Conservation (phyloP, 2,113 vertebrate species). For the Heteronetta atricapilla region DNA sequence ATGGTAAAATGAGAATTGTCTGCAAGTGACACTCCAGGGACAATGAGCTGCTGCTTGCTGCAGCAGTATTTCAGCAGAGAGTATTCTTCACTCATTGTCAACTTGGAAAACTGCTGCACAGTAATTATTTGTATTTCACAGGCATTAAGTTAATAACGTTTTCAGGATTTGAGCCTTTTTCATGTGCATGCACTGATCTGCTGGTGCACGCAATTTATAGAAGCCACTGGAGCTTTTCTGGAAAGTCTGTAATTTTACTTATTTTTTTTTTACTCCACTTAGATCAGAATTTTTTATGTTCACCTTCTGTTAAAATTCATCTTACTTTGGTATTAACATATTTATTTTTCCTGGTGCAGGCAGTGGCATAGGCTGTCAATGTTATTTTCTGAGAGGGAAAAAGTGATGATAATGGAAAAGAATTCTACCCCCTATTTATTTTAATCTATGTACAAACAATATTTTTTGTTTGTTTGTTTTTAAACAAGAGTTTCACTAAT, state of each 20-base stretch:
- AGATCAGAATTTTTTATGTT: not conserved
- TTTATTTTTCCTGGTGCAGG: not conserved
- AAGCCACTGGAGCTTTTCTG: not conserved
- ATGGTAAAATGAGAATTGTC: not conserved
- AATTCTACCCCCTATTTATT: not conserved
- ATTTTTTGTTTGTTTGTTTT: not conserved
- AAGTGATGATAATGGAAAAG: not conserved
- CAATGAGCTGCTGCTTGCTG: not conserved
- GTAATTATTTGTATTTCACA: not conserved
- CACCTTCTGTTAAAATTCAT: not conserved
- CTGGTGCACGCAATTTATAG: fast-evolving
- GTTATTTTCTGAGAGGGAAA: not conserved
- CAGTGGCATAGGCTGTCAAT: fast-evolving
- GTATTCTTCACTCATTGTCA: not conserved
- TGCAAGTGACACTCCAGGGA: not conserved
- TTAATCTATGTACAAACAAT: not conserved
- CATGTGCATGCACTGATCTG: not conserved
- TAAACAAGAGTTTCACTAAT: not conserved
- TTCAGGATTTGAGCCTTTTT: not conserved
- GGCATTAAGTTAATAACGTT: not conserved
- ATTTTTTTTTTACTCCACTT: not conserved
- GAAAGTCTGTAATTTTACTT: not conserved
- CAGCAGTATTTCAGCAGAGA: too few species aligned
- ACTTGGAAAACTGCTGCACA: not conserved
- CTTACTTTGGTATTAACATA: fast-evolving